Base-by-base conservation (phyloP, 2,797 vertebrate genomes). In the Antennarius maculatus region DNA sequence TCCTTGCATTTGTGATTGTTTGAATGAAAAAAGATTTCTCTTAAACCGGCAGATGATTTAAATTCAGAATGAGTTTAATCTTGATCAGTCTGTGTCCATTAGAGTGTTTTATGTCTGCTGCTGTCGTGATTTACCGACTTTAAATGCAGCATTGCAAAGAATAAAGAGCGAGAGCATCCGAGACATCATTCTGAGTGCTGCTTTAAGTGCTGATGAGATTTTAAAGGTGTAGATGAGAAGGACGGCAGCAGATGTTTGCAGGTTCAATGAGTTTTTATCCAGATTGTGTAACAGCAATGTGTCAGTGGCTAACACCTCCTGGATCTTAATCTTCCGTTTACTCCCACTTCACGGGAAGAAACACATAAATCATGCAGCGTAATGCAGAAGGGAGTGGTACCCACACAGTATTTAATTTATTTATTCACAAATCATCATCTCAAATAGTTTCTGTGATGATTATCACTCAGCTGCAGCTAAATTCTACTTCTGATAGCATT, bases 101-200 rank as follows among this genome's bases (percentile, higher is more conserved):
- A 85, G 42, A 53, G 79, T 58, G 70, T 86, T 88, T 91, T 84
- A 90, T 86, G 75, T 73, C 71, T 29, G 52, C 68, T 66, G 77
- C 85, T 60, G 79, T 76, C 54, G 65, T 76, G 66, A 83, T 85
- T 86, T 83, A 81, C 61, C n/a, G 76, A 79, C 70, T 88, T 89
- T 88, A 81, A 90, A 69, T 54, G 66, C 75, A 51, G 59, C 75
- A 42, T 69, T 47, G 59, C 79, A 71, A 71, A 76, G 78, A 64
- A 59, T 71, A 65, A 68, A 71, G 55, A 54, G 43, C 59, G 55
- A 47, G 72, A 77, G 52, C 42, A 18, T 61, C 61, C 27, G 66
- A 55, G 37, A 70, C 49, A n/a, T 62, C 49, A 71, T 78, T 73
- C 74, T 71, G 45, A 65, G 46, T 39, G 47, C 62, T 53, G 58